phyloP scores from a whole-genome alignment of 2,888 invertebrate genomes.

The Limnephilus auricula region DNA sequence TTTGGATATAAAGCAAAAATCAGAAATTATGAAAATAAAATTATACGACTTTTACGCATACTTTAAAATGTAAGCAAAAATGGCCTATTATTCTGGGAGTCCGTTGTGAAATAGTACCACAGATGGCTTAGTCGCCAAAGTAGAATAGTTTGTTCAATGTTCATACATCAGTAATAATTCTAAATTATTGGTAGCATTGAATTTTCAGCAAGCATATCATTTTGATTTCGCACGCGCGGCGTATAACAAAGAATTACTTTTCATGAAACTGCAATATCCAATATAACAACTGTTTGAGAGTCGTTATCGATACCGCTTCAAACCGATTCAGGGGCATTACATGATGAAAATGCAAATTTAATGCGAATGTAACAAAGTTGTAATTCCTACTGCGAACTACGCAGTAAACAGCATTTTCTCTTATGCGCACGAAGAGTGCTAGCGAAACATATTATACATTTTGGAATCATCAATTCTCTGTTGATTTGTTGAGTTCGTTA shows the following conservation, averaged over 20 bases:
- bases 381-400: slow-evolving; percentile 11
- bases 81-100: background rate
- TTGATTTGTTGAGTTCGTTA: background rate
- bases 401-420: slow-evolving; percentile 31
- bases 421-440: background rate
- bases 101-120: background rate
- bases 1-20: background rate
- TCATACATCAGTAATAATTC: background rate
- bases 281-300: background rate
- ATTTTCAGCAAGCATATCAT: background rate
- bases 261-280: background rate
- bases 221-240: background rate
- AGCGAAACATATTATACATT: background rate
- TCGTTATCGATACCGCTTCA: slow-evolving; percentile 9
- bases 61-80: background rate
- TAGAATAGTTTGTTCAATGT: background rate
- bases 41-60: background rate
- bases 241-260: background rate
- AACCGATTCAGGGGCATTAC: slow-evolving; percentile 14
- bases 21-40: background rate
- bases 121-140: background rate
- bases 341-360: slow-evolving; percentile 47
- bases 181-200: background rate
- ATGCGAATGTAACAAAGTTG: slow-evolving; percentile 34
- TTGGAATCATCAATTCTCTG: background rate